Percentiles rank a stretch among this genome's conserved stretches.
Conservation (phyloP, 2,888 invertebrate genomes). For the Heliconius cydno region DNA sequence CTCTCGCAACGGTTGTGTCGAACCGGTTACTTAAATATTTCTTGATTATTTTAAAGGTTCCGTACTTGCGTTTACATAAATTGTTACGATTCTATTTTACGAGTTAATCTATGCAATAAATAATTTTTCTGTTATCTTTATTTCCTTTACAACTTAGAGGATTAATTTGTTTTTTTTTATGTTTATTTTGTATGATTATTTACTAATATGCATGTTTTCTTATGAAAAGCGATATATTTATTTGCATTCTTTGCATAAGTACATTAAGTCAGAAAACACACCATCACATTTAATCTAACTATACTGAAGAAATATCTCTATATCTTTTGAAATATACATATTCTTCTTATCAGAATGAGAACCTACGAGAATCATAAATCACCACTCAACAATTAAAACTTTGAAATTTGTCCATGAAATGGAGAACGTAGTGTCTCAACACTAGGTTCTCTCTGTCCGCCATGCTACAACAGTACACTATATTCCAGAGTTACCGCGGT, state of each 20-base stretch:
- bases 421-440: background rate
- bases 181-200: background rate
- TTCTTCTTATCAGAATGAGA: too few species aligned
- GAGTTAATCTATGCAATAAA: too few species aligned
- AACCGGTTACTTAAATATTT: background rate
- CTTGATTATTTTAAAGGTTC: background rate
- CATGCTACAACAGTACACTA: background rate
- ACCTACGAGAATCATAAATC: too few species aligned
- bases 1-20: slow-evolving; percentile 24
- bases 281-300: too few species aligned
- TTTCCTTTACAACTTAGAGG: too few species aligned
- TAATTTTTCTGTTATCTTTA: too few species aligned
- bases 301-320: too few species aligned
- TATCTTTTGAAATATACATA: too few species aligned
- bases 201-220: background rate
- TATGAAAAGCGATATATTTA: background rate
- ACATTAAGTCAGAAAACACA: background rate
- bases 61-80: background rate
- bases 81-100: background rate
- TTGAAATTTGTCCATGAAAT: background rate
- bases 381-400: too few species aligned
- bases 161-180: background rate
- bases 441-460: background rate
- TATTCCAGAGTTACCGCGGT: slow-evolving; percentile 77
- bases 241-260: background rate